Percentiles rank a stretch among this genome's conserved stretches.
phyloP scores from a whole-genome alignment of 2,888 invertebrate genomes.

The Clitarchus hookeri region DNA sequence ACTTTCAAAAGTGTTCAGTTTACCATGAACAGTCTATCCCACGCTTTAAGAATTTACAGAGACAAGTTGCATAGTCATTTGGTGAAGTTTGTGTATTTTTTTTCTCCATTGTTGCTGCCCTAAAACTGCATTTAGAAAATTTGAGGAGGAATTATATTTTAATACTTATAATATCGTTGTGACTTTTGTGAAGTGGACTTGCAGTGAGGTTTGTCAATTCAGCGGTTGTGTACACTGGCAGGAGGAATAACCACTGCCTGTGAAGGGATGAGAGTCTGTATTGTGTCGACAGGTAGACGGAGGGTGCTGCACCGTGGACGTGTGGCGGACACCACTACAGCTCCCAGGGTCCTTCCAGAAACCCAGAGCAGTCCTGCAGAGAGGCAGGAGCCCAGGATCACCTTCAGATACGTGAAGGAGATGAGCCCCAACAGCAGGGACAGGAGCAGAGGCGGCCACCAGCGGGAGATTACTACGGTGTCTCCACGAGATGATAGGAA shows the following conservation, averaged over 20 bases:
- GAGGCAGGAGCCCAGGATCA: not conserved
- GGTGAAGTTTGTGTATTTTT: no score
- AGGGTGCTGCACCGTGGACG: not conserved
- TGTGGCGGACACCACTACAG: not conserved
- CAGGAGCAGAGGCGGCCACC: not conserved
- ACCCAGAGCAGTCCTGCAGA: not conserved
- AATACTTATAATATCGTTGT: no score
- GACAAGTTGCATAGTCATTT: no score
- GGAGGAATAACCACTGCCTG: not conserved
- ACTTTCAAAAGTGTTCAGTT: no score
- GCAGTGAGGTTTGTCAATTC: no score
- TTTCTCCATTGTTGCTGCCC: no score
- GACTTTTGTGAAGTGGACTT: no score
- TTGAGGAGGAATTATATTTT: no score
- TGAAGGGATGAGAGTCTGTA: not conserved
- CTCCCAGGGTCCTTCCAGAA: not conserved
- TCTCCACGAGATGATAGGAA: constrained; percentile 38
- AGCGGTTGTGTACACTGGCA: no score
- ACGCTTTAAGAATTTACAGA: no score
- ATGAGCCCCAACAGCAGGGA: not conserved
- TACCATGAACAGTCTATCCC: no score
- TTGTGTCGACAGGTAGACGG: not conserved
- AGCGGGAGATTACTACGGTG: not conserved
- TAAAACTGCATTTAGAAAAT: no score
- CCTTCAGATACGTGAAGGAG: not conserved